Base-by-base conservation (phyloP, 2,797 vertebrate species). In the Fistularia tabacaria region DNA sequence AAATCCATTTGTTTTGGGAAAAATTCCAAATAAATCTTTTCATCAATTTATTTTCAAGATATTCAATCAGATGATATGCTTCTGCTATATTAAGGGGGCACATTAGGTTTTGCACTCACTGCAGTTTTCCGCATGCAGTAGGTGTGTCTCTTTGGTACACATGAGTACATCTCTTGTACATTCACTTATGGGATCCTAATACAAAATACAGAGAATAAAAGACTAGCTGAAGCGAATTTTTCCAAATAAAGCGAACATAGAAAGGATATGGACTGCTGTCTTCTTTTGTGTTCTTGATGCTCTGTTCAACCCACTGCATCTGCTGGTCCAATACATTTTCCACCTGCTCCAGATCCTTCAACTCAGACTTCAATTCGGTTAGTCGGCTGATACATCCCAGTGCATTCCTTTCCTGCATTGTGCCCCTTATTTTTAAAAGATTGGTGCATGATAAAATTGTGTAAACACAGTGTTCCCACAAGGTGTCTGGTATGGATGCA, bases 181-280 rank as follows among this genome's bases (percentile, higher is more conserved):
- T 25, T 25, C 25, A 25, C 25, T 25, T 3, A 25, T 3, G 25
- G 25, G 25, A 25, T 25, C 5, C 25, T 25, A 25, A 25, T 25
- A 25, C 25, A 25, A 12, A 7, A 37, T 7, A 25, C 3, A 12
- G 7, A 38, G 39, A 7, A 36, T n/a, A 7, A 40, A 46, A 6
- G 40, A 36, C 3, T 14, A 6, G 8, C 10, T 1, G 7, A 40
- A 40, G 10, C 39, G 8, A 40, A 10, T 40, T 1, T 1, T 3
- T 40, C 39, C 39, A 40, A 2, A 8, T 40, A 40, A 8, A 14
- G 45, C 9, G 44, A 10, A 3, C 3, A 36, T 40, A 14, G 65
- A 85, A 94, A 97, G 94, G 95, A 97, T 99, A 98, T 99, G 90
- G 85, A 69, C 86, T 94, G 88, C 93, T 92, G 6, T 96, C 93